A percentile compares a stretch with the other conserved stretches of the same genome.
Evolutionary conservation across 2,888 invertebrate species (phyloP).

Genomic region (Chloroclystis v-ata): DNA sequence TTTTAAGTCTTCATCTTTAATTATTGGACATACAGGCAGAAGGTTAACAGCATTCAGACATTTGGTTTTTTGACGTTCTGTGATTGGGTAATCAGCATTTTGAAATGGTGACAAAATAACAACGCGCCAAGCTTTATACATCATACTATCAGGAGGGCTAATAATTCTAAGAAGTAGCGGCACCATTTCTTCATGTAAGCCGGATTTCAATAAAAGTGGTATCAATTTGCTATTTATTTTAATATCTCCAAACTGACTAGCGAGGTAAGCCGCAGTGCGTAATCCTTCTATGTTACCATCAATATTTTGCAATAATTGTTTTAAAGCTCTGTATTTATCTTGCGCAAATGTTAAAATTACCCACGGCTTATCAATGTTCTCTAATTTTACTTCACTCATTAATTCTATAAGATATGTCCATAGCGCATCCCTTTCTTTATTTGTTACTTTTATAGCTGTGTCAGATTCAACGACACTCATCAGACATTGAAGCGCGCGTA

Average conservation of each 20-base stretch:
- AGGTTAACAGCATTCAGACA: constrained; percentile 67
- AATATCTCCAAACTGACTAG: constrained; percentile 51
- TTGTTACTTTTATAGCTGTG: constrained; percentile 66
- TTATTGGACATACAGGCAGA: constrained; percentile 63
- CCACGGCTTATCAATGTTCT: constrained; percentile 71
- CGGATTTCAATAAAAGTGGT: constrained; percentile 50
- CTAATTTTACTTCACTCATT: constrained; percentile 59
- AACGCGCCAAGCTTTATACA: constrained; percentile 64
- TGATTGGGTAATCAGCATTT: constrained; percentile 69
- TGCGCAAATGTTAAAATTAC: constrained; percentile 62
- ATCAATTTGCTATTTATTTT: constrained; percentile 51
- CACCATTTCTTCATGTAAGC: constrained; percentile 60
- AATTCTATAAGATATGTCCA: constrained; percentile 67
- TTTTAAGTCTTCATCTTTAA: constrained; percentile 65
- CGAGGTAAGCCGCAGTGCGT: constrained; percentile 56
- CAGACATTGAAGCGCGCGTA: constrained; percentile 69
- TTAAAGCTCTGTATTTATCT: constrained; percentile 60
- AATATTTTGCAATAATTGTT: constrained; percentile 56
- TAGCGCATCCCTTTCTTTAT: constrained; percentile 57
- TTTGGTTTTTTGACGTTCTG: constrained; percentile 62
- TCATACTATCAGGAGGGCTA: constrained; percentile 50
- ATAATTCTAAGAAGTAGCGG: constrained; percentile 58
- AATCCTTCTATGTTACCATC: constrained; percentile 55
- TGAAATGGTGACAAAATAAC: constrained; percentile 67
- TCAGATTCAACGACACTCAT: constrained; percentile 70